Evolutionary conservation across 2,888 invertebrate genomes (phyloP).

Genomic region (Exephanes ischioxanthus): DNA sequence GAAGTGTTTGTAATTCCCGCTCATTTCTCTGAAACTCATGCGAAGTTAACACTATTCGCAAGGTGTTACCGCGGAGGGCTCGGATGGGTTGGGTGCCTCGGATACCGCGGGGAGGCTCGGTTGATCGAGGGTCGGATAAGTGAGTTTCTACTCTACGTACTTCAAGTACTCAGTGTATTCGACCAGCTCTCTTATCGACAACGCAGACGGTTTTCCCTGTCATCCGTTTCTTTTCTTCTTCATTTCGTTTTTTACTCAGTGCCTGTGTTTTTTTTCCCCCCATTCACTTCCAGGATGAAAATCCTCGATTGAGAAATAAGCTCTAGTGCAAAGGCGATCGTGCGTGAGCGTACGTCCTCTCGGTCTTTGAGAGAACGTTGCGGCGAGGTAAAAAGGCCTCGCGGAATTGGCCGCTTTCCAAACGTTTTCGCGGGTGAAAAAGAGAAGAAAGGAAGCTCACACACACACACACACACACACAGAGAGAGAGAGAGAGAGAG

Average conservation of each 20-base stretch:
- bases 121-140: no score
- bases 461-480: conserved; percentile 9
- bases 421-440: conserved; percentile 56
- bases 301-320: conserved; percentile 45
- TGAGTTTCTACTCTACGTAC: no score
- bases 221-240: neutral
- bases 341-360: conserved; percentile 56
- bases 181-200: neutral
- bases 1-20: no score
- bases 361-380: conserved; percentile 50
- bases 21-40: no score
- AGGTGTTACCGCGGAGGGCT: no score
- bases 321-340: conserved; percentile 57
- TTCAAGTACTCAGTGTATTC: no score
- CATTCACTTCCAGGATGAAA: conserved; percentile 18
- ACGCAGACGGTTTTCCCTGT: neutral
- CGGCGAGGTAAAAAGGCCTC: conserved; percentile 58
- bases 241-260: no score
- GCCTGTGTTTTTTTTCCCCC: neutral
- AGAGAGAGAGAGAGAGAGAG: neutral
- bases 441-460: conserved; percentile 50
- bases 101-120: no score
- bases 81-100: no score
- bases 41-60: no score
- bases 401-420: conserved; percentile 70